phyloP scores from a whole-genome alignment of 2,797 vertebrate genomes.

The Etheostoma nigrum region DNA sequence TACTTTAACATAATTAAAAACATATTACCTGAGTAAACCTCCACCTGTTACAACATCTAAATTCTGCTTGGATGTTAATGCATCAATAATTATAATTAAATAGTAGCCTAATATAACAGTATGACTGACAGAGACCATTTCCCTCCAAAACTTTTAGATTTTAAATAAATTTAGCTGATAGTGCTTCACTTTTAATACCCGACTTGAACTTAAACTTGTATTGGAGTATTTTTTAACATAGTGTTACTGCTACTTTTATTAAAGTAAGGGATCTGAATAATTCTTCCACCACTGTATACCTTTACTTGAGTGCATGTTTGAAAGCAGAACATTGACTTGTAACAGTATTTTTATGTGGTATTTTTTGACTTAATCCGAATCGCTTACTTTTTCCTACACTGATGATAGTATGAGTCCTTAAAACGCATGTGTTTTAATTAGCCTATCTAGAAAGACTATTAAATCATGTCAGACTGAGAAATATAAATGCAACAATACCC shows the following conservation, averaged over 20 bases:
- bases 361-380: too few species aligned
- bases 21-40: too few species aligned
- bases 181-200: not conserved
- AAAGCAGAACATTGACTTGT: too few species aligned
- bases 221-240: not conserved
- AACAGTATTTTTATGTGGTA: too few species aligned
- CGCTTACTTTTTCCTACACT: not conserved
- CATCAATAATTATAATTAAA: not conserved
- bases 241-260: not conserved
- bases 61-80: not conserved
- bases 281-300: too few species aligned
- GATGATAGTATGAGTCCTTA: not conserved
- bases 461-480: not conserved
- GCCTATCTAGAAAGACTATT: not conserved
- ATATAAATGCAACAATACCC: not conserved
- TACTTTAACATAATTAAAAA: not conserved
- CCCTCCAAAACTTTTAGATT: not conserved
- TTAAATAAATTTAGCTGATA: not conserved
- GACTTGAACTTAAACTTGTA: not conserved
- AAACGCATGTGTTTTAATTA: slow-evolving; percentile 7
- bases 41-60: not conserved
- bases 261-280: too few species aligned
- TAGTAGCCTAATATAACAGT: not conserved
- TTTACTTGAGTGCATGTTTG: too few species aligned
- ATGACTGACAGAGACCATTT: not conserved